Base-by-base conservation (phyloP, 1,140 invertebrate species). In the Cherax quadricarinatus region DNA sequence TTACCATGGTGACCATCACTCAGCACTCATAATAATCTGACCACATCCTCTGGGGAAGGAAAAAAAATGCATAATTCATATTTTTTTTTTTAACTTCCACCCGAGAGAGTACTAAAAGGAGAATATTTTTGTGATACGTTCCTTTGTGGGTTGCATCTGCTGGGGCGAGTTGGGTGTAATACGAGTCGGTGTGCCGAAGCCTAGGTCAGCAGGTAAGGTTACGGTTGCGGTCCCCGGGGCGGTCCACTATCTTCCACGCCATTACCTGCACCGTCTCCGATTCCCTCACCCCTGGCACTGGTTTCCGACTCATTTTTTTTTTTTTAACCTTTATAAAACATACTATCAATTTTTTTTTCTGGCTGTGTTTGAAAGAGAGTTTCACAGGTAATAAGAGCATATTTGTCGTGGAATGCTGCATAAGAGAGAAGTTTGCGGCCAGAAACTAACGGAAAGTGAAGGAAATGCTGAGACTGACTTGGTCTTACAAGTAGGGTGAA, bases 181-280 rank as follows among this genome's bases (percentile, higher is more conserved):
- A 86, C 84, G 89, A 91, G 70, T n/a, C 89, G 89, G 89, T 91
- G 83, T 91, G 89, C 85, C 89, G 89, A 86, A 91, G 89, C 89
- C 89, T 66, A 91, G 89, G 89, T 91, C 89, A 91, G 89, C 89
- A 91, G 89, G 89, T 91, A 91, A 91, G 89, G 89, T 91, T 91
- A 91, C 89, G 89, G 89, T 79, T 91, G 89, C 70, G 89, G 89
- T 91, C 89, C 89, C 53, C 62, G 82, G 83, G 89, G 82, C 70
- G 51, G 89, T 79, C 89, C 89, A 91, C 89, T 85, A 85, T 91
- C 89, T 91, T 91, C 89, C 89, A 73, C 89, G 89, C 89, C 89
- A 91, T 91, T 91, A 91, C 89, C 89, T 91, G 82, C 89, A 85
- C 73, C 82, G 83, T 83, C 53, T 91, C 83, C 89, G 82, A 86